Evolutionary conservation across 1,140 invertebrate genomes (phyloP), one percentile per base, ranked within the genome.

Genomic region (Portunus trituberculatus): DNA sequence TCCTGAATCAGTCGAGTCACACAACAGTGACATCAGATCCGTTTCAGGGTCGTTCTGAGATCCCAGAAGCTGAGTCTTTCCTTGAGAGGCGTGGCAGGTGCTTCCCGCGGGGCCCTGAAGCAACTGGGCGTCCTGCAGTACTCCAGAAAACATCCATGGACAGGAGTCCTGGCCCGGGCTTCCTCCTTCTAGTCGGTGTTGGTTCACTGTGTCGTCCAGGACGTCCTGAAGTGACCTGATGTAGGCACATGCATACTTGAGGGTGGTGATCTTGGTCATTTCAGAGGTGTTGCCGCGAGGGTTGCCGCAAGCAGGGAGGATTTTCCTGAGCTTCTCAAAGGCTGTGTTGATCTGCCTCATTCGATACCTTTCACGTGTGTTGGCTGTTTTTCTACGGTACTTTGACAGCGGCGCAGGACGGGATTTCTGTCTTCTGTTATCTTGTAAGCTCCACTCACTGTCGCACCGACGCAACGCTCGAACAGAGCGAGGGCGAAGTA

Each of bases 281-380:
- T 94, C 93, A 0, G 93, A 46, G 87, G 46, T 90, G 87, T 20
- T 39, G 29, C 59, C n/a, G 16, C 48, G 52, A 20, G 45, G 59
- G 52, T 59, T 90, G 10, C 52, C 52, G 12, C 52, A 59, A 4
- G 52, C 16, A 12, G 93, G 93, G 0, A 94, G 59, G 20, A 94
- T 94, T 32, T 94, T 90, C 20, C 93, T 87, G 10, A 94, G 88
- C 29, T 94, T 94, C 29, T 94, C 93, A 46, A 94, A 94, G 87
- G 93, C 93, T 28, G 87, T 90, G 93, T 94, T 94, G 59, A 94
- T 94, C 87, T 94, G 93, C 29, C 93, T 84, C 93, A 94, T 94
- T 16, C 93, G 93, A 67, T 16, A 90, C n/a, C 93, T 67, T 32
- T 94, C 93, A 8, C 93, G 48, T 10, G 93, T 94, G 59, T 94